Percentiles rank a stretch among this genome's conserved stretches.
These are phyloP conservation scores for Puma concolor DNA, from an alignment of 2,113 vertebrate species.

Conservation along the genomic window DNA sequence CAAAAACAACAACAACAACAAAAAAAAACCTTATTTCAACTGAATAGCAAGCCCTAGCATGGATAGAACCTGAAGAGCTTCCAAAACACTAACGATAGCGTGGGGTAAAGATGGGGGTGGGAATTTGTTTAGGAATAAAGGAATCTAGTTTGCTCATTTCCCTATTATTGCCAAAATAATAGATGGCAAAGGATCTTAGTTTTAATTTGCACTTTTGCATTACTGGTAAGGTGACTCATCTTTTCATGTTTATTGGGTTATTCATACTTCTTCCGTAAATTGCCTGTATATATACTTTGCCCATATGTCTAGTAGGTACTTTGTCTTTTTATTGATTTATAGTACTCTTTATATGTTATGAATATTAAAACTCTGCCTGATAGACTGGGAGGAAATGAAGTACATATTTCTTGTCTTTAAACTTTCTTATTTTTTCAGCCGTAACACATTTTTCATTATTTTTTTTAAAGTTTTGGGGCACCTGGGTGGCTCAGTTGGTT, in stretches of 20 bases:
- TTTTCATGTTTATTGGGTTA: conserved; percentile 20
- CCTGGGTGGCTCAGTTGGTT: too few species aligned
- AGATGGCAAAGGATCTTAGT: not conserved
- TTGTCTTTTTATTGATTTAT: conserved; percentile 5
- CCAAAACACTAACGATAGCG: not conserved
- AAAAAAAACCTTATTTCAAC: not conserved
- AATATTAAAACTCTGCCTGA: conserved; percentile 41
- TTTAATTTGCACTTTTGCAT: conserved; percentile 33
- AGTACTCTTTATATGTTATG: not conserved
- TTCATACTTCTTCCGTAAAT: conserved; percentile 21
- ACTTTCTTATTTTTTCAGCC: not conserved
- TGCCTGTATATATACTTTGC: not conserved
- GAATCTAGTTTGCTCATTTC: not conserved
- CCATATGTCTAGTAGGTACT: not conserved
- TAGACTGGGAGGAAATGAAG: not conserved
- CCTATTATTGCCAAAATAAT: conserved; percentile 41
- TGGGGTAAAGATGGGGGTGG: not conserved
- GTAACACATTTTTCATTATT: conserved; percentile 27
- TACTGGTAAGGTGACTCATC: not conserved
- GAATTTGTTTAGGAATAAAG: not conserved
- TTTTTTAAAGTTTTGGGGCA: not conserved
- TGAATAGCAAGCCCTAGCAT: not conserved
- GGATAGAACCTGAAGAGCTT: conserved; percentile 12
- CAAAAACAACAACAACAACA: too few species aligned
- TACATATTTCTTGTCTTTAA: conserved; percentile 38